Percentiles rank a stretch among this genome's conserved stretches.
These are phyloP conservation scores for Brachionichthys hirsutus DNA, from an alignment of 2,113 vertebrate genomes.

Conservation along the genomic window DNA sequence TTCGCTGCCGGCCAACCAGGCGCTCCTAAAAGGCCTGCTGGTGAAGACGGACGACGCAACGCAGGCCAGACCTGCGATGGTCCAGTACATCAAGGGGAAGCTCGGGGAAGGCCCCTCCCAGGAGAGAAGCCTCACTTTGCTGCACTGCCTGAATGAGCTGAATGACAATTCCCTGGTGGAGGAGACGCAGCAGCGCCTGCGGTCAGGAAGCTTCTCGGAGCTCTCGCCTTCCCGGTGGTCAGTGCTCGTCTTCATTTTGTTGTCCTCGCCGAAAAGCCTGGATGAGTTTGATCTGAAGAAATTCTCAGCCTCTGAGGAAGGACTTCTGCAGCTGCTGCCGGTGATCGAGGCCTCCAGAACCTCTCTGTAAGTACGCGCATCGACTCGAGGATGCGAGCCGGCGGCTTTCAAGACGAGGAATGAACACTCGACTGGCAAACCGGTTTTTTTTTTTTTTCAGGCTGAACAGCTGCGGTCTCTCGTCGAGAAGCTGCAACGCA, in stretches of 20 bases:
- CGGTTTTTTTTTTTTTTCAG: no score
- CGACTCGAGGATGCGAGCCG: neutral
- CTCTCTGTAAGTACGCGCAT: conserved; percentile 26
- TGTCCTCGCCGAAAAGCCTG: conserved; percentile 35
- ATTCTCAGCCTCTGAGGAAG: conserved; percentile 35
- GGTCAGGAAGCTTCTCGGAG: neutral
- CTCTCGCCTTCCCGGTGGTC: conserved; percentile 42
- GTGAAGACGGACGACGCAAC: neutral
- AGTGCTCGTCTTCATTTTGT: conserved; percentile 32
- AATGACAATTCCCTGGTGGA: conserved; percentile 25
- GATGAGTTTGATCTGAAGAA: conserved; percentile 34
- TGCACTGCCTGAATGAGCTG: conserved; percentile 41
- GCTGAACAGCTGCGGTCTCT: conserved; percentile 32
- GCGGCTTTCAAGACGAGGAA: no score
- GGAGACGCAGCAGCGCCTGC: conserved; percentile 26
- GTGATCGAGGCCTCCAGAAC: conserved; percentile 35
- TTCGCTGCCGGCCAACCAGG: conserved; percentile 33
- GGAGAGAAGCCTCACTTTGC: conserved; percentile 36
- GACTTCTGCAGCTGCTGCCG: conserved; percentile 19
- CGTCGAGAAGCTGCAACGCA: conserved; percentile 9
- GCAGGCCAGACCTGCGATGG: neutral
- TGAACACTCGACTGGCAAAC: no score
- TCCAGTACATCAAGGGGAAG: conserved; percentile 28
- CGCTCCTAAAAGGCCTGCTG: conserved; percentile 16
- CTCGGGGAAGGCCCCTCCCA: conserved; percentile 1